These are phyloP conservation scores for Protaetia brevitarsis DNA, from an alignment of 1,140 invertebrate genomes.

Conservation along the genomic window DNA sequence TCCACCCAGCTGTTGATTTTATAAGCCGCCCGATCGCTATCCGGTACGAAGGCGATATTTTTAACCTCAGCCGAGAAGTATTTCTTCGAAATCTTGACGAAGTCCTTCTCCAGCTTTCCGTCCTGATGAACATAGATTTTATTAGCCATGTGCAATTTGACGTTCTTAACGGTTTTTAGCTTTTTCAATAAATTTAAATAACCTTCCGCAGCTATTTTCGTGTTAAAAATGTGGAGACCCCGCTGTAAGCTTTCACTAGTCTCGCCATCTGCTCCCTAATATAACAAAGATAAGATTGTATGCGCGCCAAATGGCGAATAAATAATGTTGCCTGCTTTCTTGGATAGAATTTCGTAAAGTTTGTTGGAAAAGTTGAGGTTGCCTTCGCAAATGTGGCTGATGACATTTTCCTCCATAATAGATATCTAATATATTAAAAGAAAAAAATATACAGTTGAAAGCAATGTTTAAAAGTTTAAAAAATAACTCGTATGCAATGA, in stretches of 20 bases:
- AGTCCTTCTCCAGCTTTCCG: slow-evolving; percentile 52
- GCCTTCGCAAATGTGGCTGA: not conserved
- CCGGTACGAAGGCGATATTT: slow-evolving; percentile 54
- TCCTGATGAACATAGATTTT: slow-evolving; percentile 58
- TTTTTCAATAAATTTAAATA: slow-evolving; percentile 47
- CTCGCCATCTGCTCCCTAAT: slow-evolving; percentile 53
- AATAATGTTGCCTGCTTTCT: slow-evolving; percentile 46
- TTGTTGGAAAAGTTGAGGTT: slow-evolving; percentile 33
- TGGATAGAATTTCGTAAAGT: slow-evolving; percentile 33
- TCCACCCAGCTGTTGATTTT: slow-evolving; percentile 71
- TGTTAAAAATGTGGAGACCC: slow-evolving; percentile 33
- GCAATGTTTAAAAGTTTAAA: too few relatives aligned
- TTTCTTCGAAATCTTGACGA: slow-evolving; percentile 47
- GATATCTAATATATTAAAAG: not conserved
- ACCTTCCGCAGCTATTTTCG: slow-evolving; percentile 34
- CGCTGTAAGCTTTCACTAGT: slow-evolving; percentile 57
- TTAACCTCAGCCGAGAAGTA: slow-evolving; percentile 55
- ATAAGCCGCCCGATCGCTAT: slow-evolving; percentile 45
- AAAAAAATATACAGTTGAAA: not conserved
- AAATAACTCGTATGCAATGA: too few relatives aligned
- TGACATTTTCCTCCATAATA: not conserved
- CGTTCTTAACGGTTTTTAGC: slow-evolving; percentile 47
- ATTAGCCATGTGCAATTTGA: slow-evolving; percentile 62
- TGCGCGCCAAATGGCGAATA: slow-evolving; percentile 52
- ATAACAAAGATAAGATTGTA: slow-evolving; percentile 49